Evolutionary conservation across 2,113 vertebrate species (phyloP), one percentile per base, ranked within the genome.

Genomic region (Struthidea cinerea): DNA sequence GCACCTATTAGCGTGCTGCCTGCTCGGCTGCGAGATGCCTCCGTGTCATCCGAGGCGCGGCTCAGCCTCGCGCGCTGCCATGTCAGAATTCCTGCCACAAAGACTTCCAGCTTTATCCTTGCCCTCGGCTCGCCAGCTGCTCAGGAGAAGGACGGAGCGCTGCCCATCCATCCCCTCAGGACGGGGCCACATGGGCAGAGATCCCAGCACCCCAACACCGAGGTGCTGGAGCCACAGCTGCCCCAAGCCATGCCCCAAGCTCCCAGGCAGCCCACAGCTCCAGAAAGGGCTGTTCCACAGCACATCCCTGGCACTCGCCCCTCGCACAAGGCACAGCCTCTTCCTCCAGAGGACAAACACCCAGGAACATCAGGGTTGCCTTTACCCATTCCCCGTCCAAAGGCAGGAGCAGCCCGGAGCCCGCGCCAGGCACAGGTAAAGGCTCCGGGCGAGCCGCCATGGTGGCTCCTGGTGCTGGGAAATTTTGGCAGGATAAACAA

Each of bases 11-110:
- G 3, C 53, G 11, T 4, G 7, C 76, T 12, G 60, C 61, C 56
- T 46, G 20, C 59, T 3, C 6, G 77, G 52, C 75, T 7, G 59
- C 1, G 9, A 59, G 75, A 50, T 35, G 93, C 33, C 81, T 78
- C 59, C 78, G 2, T 10, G 18, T 3, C 20, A 55, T 3, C 81
- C 68, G 5, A 42, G 83, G 83, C 74, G 3, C 78, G n/a, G 75
- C 94, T 49, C 90, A 22, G 87, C 21, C 76, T 46, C 33, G 21
- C 26, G 1, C 2, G 44, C 95, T 94, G 94, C 95, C 95, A 88
- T 64, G 71, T 50, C 94, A 75, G 10, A n/a, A 86, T 64, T 33
- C 76, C 79, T 93, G 92, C 81, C 93, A 91, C 88, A 90, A 75
- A 93, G 75, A 32, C 93, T 74, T 21, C 94, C 85, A 49, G 76